Percentiles rank a stretch among this genome's conserved stretches.
These are phyloP conservation scores for Metalampra italica DNA, from an alignment of 2,888 invertebrate species.

Conservation along the genomic window DNA sequence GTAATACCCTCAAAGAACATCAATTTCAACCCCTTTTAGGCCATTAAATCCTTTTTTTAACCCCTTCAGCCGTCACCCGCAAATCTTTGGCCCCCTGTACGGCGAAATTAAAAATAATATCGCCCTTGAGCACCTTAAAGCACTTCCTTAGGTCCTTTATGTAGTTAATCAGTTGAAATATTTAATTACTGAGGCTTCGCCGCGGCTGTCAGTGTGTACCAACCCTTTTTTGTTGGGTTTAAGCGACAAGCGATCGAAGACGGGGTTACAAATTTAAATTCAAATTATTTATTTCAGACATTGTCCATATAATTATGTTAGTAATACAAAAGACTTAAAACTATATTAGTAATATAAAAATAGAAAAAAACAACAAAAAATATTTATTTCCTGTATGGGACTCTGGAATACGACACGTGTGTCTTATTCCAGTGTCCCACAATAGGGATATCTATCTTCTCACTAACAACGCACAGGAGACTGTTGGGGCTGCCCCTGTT, in stretches of 20 bases:
- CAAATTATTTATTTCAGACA: no score
- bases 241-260: slow-evolving; percentile 20
- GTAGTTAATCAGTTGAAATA: slow-evolving; percentile 76
- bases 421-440: no score
- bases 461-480: no score
- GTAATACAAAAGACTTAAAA: no score
- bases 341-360: no score
- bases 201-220: slow-evolving; percentile 41
- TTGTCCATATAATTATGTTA: no score
- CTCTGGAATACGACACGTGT: no score
- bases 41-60: slow-evolving; percentile 47
- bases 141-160: slow-evolving; percentile 50
- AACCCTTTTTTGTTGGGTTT: slow-evolving; percentile 29
- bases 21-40: slow-evolving; percentile 44
- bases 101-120: slow-evolving; percentile 71
- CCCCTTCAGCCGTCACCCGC: slow-evolving; percentile 48
- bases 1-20: slow-evolving; percentile 50
- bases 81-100: slow-evolving; percentile 51
- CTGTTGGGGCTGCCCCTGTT: no score
- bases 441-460: no score
- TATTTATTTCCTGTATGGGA: no score
- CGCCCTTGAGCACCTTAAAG: slow-evolving; percentile 47
- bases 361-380: no score
- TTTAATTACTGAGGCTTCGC: slow-evolving; percentile 65
- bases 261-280: slow-evolving; percentile 1